These are phyloP conservation scores for Tenthredo mesomela DNA, from an alignment of 2,888 invertebrate genomes.

Conservation along the genomic window DNA sequence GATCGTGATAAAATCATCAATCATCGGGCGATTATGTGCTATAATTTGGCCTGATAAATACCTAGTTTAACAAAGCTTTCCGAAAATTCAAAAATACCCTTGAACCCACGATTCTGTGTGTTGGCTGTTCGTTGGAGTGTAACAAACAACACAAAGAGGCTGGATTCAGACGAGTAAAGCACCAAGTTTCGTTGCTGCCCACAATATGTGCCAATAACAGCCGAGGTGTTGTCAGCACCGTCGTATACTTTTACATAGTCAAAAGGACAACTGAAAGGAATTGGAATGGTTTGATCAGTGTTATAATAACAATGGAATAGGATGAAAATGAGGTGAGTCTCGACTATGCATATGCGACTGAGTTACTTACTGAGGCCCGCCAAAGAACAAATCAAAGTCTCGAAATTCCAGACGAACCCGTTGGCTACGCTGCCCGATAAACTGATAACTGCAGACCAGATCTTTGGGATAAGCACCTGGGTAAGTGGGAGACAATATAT, in stretches of 20 bases:
- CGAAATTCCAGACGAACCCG: conserved; percentile 97
- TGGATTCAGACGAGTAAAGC: conserved; percentile 95
- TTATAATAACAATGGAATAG: background rate
- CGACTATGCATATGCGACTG: background rate
- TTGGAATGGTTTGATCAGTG: conserved; percentile 27
- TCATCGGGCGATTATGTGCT: background rate
- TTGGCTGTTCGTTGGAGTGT: conserved; percentile 95
- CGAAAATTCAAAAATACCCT: conserved; percentile 99
- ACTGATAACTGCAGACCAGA: conserved; percentile 94
- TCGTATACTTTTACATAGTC: conserved; percentile 99
- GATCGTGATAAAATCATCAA: background rate
- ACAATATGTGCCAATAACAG: conserved; percentile 97
- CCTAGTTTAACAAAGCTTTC: conserved; percentile 99
- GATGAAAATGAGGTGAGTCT: background rate
- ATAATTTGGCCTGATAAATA: conserved; percentile 77
- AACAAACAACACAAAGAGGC: conserved; percentile 94
- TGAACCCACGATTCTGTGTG: conserved; percentile 98
- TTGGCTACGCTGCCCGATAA: conserved; percentile 94
- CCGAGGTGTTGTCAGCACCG: conserved; percentile 92
- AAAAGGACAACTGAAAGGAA: conserved; percentile 93
- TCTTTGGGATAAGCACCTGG: conserved; percentile 99
- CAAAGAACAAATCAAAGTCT: conserved; percentile 99
- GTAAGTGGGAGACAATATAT: conserved; percentile 97
- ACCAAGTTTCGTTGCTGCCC: conserved; percentile 98
- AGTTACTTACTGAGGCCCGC: conserved; percentile 96